phyloP scores from a whole-genome alignment of 1,140 invertebrate genomes.

The Solenopsis invicta region DNA sequence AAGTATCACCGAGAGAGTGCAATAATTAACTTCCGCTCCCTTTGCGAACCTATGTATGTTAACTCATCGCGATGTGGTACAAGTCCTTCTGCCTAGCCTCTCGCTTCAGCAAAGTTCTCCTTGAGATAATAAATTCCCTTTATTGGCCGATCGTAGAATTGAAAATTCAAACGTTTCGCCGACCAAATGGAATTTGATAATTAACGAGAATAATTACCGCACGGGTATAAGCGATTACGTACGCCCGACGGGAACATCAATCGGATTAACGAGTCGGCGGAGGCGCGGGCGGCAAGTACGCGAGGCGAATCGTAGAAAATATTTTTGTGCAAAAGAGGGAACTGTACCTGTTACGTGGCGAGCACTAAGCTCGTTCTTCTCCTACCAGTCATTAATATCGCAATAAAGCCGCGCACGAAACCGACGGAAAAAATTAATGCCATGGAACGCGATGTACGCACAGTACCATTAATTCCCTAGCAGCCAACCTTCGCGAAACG shows the following conservation, averaged over 20 bases:
- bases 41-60: neutral
- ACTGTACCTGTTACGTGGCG: constrained; percentile 15
- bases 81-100: neutral
- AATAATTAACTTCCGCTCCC: constrained; percentile 31
- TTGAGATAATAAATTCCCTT: neutral
- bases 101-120: neutral
- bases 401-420: constrained; percentile 48
- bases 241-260: neutral
- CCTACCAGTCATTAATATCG: constrained; percentile 35
- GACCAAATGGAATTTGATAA: constrained; percentile 33
- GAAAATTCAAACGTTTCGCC: constrained; percentile 15
- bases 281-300: neutral
- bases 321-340: constrained; percentile 6
- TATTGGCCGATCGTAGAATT: neutral
- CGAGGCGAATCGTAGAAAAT: neutral
- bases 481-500: neutral
- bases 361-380: constrained; percentile 5
- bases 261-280: constrained; percentile 5
- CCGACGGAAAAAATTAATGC: constrained; percentile 50
- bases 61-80: constrained; percentile 4
- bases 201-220: constrained; percentile 31
- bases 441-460: constrained; percentile 26
- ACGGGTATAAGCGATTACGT: neutral
- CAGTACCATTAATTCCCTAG: constrained; percentile 38
- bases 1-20: neutral